Conservation (phyloP, 2,888 invertebrate genomes). For the Scaptomyza tumidula region DNA sequence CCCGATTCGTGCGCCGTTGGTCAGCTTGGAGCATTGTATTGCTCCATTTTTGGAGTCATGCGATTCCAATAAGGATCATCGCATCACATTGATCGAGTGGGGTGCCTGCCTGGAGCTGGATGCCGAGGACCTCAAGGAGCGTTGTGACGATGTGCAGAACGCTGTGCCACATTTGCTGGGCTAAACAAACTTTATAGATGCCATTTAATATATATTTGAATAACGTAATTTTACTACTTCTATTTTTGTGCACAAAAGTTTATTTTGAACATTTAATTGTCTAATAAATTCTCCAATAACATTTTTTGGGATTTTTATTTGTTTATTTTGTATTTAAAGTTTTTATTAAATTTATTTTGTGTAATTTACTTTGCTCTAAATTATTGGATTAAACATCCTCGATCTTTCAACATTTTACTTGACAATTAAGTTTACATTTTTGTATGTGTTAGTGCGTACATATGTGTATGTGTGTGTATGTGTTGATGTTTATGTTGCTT, state of each 20-base stretch:
- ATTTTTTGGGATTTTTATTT: constrained; percentile 40
- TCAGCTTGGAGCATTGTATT: constrained; percentile 98
- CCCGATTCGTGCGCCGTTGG: constrained; percentile 96
- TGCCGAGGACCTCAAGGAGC: constrained; percentile 92
- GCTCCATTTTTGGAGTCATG: constrained; percentile 97
- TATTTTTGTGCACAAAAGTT: constrained; percentile 53
- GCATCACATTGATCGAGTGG: constrained; percentile 96
- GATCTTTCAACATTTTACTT: constrained; percentile 51
- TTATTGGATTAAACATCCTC: constrained; percentile 59
- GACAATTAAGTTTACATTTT: constrained; percentile 61
- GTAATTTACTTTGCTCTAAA: constrained; percentile 77
- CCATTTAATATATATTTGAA: constrained; percentile 4
- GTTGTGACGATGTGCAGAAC: constrained; percentile 90
- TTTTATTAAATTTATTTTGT: constrained; percentile 79
- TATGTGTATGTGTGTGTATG: constrained; percentile 10
- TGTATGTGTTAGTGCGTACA: constrained; percentile 29
- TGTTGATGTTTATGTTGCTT: constrained; percentile 29
- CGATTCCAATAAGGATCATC: constrained; percentile 94
- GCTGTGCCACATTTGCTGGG: constrained; percentile 82
- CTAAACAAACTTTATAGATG: constrained; percentile 36
- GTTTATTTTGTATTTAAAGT: constrained; percentile 62
- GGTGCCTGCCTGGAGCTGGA: constrained; percentile 93
- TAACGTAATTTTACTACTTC: constrained; percentile 35
- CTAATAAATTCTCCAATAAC: constrained; percentile 55
- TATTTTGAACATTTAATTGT: constrained; percentile 48